A percentile compares a stretch with the other conserved stretches of the same genome.
These are phyloP conservation scores for Gephyroberyx darwinii DNA, from an alignment of 2,797 vertebrate species.

Conservation along the genomic window DNA sequence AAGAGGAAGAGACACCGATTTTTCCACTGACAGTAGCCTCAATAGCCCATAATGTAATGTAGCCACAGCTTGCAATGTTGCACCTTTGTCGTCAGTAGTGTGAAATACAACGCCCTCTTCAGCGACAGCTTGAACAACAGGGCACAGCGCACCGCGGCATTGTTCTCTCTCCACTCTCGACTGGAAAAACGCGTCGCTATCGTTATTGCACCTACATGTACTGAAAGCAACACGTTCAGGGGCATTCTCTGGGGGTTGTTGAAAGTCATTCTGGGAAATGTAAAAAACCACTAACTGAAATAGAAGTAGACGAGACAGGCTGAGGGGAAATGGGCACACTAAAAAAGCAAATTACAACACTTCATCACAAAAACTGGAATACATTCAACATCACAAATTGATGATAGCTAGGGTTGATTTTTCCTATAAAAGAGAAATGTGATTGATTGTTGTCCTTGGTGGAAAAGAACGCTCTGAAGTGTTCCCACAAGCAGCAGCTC, in stretches of 20 bases:
- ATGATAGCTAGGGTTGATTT: constrained; percentile 9
- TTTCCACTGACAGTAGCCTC: too few relatives aligned
- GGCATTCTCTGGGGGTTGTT: constrained; percentile 27
- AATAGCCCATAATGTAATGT: too few relatives aligned
- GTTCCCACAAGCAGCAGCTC: constrained; percentile 3
- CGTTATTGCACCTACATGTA: constrained; percentile 40
- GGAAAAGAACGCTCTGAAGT: constrained; percentile 14
- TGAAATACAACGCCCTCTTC: too few relatives aligned
- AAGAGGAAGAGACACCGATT: too few relatives aligned
- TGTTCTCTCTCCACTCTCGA: constrained; percentile 45
- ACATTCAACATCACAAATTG: not conserved
- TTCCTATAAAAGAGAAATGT: constrained; percentile 23
- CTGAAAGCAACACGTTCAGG: not conserved
- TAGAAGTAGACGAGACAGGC: constrained; percentile 32
- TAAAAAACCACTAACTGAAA: constrained; percentile 47
- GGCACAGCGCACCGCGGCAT: constrained; percentile 27
- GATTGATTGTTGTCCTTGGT: constrained; percentile 37
- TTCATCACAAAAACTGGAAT: constrained; percentile 32
- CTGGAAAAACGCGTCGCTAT: constrained; percentile 58
- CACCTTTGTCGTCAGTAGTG: too few relatives aligned
- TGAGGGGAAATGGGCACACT: constrained; percentile 29
- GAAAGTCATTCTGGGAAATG: constrained; percentile 43
- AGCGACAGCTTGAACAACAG: constrained; percentile 18
- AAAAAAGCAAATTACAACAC: constrained; percentile 7
- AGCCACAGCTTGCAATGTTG: too few relatives aligned